Evolutionary conservation across 2,797 vertebrate species (phyloP).

Genomic region (Sebastolobus altivelis): DNA sequence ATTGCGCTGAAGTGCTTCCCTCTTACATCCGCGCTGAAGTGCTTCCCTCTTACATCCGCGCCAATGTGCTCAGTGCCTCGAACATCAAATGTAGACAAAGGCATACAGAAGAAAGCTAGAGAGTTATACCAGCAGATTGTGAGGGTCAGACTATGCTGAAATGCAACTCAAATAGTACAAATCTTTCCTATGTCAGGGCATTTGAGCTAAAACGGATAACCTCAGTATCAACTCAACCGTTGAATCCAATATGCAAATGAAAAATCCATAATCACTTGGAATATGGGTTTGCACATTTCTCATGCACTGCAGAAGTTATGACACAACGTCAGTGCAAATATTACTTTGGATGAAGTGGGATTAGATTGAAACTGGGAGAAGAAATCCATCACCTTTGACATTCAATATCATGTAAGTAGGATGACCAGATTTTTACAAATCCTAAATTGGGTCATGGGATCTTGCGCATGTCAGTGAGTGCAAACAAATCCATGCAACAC

Average conservation of each 20-base stretch:
- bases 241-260: conserved; percentile 49
- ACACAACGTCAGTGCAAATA: conserved; percentile 55
- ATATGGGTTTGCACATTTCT: conserved; percentile 33
- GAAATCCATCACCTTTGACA: conserved; percentile 73
- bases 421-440: conserved; percentile 68
- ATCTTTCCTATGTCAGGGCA: conserved; percentile 36
- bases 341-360: conserved; percentile 67
- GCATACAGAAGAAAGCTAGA: background rate
- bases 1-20: background rate
- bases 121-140: conserved; percentile 27
- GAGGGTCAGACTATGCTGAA: conserved; percentile 42
- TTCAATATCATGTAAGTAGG: conserved; percentile 68
- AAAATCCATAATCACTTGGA: conserved; percentile 51
- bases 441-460: conserved; percentile 67
- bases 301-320: conserved; percentile 28
- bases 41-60: background rate
- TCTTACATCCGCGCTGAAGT: background rate
- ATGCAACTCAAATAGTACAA: conserved; percentile 36
- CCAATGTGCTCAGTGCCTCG: background rate
- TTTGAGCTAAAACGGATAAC: conserved; percentile 43
- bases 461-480: conserved; percentile 32
- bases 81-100: conserved; percentile 18
- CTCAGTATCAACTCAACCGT: conserved; percentile 36
- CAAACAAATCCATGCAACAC: conserved; percentile 38
- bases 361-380: conserved; percentile 65